Evolutionary conservation across 2,888 invertebrate species (phyloP).

Genomic region (Lepidocyrtinus sp.): DNA sequence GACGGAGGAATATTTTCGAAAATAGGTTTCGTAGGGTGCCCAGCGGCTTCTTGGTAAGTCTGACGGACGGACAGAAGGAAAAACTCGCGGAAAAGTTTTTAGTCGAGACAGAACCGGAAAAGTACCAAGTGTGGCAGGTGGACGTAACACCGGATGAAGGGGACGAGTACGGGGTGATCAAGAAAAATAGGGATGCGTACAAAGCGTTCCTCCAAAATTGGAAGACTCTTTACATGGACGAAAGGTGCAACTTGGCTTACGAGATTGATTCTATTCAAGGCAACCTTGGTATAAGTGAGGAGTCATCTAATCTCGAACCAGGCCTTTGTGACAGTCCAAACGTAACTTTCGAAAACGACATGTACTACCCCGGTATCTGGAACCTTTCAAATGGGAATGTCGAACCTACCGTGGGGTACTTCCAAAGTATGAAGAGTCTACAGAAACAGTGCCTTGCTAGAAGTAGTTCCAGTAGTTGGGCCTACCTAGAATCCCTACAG

Average conservation of each 20-base stretch:
- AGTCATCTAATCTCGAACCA: not conserved
- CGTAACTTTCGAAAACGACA: not conserved
- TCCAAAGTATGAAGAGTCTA: not conserved
- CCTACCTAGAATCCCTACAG: no score
- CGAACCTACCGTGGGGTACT: no score
- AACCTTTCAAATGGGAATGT: not conserved
- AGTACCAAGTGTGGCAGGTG: not conserved
- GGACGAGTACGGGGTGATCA: no score
- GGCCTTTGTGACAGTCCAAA: not conserved
- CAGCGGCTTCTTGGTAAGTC: conserved; percentile 26
- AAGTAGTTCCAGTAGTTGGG: not conserved
- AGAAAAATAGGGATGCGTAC: not conserved
- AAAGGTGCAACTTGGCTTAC: not conserved
- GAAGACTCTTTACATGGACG: conserved; percentile 4
- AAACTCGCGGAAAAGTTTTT: not conserved
- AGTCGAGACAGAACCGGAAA: not conserved
- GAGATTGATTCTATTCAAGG: not conserved
- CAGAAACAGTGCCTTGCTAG: not conserved
- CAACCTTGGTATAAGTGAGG: not conserved
- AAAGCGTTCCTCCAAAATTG: not conserved
- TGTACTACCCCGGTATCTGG: not conserved
- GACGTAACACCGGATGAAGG: no score
- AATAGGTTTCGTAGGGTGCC: conserved; percentile 9
- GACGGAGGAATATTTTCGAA: not conserved
- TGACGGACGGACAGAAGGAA: not conserved